Percentiles rank a stretch among this genome's conserved stretches.
Evolutionary conservation across 2,888 invertebrate species (phyloP).

Genomic region (Nymphalis c-album): DNA sequence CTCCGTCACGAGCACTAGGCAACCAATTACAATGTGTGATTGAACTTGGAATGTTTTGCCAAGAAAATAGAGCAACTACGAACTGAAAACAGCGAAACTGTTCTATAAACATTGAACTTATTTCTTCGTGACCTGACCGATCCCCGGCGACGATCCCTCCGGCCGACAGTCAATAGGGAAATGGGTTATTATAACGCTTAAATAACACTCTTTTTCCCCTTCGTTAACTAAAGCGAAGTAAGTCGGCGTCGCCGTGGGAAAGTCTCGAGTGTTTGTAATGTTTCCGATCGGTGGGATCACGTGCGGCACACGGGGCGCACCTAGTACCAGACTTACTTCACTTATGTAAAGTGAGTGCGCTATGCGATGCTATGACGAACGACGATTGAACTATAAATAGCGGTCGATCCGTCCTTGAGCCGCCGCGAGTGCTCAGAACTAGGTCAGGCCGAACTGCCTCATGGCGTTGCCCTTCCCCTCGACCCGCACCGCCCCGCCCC

Average conservation of each 20-base stretch:
- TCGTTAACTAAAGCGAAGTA: conserved; percentile 30
- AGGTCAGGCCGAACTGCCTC: conserved; percentile 72
- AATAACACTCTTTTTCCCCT: conserved; percentile 49
- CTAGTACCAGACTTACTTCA: conserved; percentile 62
- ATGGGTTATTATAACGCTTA: conserved; percentile 56
- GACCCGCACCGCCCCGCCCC: conserved; percentile 48
- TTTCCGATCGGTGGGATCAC: conserved; percentile 49
- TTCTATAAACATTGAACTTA: conserved; percentile 39
- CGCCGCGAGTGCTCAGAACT: conserved; percentile 71
- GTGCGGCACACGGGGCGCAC: conserved; percentile 51
- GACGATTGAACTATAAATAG: conserved; percentile 78
- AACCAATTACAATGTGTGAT: conserved; percentile 21
- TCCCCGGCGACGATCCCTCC: conserved; percentile 46
- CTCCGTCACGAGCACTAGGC: conserved; percentile 30
- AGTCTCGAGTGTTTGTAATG: conserved; percentile 50
- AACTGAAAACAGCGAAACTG: conserved; percentile 14
- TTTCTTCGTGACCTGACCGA: conserved; percentile 42
- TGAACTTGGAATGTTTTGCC: conserved; percentile 29
- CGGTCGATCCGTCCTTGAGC: conserved; percentile 80
- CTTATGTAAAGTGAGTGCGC: conserved; percentile 75
- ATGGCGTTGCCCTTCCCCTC: conserved; percentile 55
- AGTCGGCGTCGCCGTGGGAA: conserved; percentile 61
- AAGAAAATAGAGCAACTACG: conserved; percentile 8
- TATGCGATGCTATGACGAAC: conserved; percentile 69
- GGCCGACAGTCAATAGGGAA: conserved; percentile 52